Base-by-base conservation (phyloP, 2,888 invertebrate species). In the Trissolcus brochymenae region DNA sequence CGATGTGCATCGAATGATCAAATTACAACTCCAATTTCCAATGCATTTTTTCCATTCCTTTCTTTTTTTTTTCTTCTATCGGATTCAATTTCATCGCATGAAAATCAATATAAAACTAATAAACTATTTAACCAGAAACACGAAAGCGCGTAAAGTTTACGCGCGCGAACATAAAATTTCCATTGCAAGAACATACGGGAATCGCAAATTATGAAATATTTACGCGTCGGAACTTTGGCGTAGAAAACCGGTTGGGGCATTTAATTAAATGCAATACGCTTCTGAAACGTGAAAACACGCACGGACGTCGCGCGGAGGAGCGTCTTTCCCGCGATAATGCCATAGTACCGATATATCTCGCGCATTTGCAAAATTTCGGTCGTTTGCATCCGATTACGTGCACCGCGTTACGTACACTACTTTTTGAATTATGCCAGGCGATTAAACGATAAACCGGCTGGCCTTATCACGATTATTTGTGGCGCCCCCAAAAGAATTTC, bases 1-100 rank as follows among this genome's bases (percentile, higher is more conserved):
- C 83, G 84, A 83, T 83, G 85, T 84, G 85, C 83, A 84, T 82
- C 82, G 82, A 83, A 81, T 85, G 84, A 84, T 85, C 84, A 84
- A 85, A 84, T 83, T 84, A 35, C 35, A 35, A 35, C 9, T 35
- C 35, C 35, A 35, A 35, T 35, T 35, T 35, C 35, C 35, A 35
- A 11, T 11, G 35, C 35, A 9, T 35, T 35, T 35, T 35, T 35
- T 35, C 1, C 4, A 7, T 35, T 35, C 1, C 35, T 11, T 35
- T 35, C 9, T 35, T 35, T 9, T 9, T 35, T 11, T 35, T 35
- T 35, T 35, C 0, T 9, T 9, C 9, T 9, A 35, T 9, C 35
- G 6, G 35, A 35, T 35, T 35, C 35, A 35, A 35, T 35, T 2
- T 3, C 35, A 35, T 35, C 9, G 6, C 35, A 35, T 35, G 6